Conservation (phyloP, 1,140 invertebrate species). For the Drosophila littoralis region DNA sequence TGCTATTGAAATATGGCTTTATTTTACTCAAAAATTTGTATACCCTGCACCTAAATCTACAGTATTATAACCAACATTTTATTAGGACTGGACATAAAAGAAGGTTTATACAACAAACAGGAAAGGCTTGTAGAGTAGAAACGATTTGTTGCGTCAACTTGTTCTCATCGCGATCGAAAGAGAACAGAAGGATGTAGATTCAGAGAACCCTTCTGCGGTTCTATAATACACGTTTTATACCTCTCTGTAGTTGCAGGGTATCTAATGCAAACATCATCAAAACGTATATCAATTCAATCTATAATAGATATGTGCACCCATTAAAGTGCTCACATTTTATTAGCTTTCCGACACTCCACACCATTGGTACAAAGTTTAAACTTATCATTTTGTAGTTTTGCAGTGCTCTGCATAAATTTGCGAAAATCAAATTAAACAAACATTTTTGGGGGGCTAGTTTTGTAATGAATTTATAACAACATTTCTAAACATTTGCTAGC, state of each 20-base stretch:
- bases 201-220: too few relatives aligned
- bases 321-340: conserved; percentile 26
- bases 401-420: conserved; percentile 43
- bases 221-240: too few relatives aligned
- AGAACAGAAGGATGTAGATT: too few relatives aligned
- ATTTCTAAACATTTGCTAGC: conserved; percentile 59
- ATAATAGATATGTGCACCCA: conserved; percentile 1
- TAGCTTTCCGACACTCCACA: conserved; percentile 10
- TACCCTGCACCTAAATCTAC: not conserved
- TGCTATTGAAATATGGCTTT: conserved; percentile 4
- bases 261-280: not conserved
- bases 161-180: too few relatives aligned
- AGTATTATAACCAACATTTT: not conserved
- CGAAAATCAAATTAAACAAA: conserved; percentile 63
- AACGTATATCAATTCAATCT: not conserved
- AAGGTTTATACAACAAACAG: too few relatives aligned
- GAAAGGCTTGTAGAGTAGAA: too few relatives aligned
- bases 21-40: not conserved
- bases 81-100: too few relatives aligned
- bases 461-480: conserved; percentile 78
- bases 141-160: too few relatives aligned
- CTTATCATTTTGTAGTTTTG: conserved; percentile 68
- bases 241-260: not conserved
- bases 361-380: conserved; percentile 44
- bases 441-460: conserved; percentile 60